Conservation (phyloP, 2,797 vertebrate genomes). For the Smutsia gigantea region DNA sequence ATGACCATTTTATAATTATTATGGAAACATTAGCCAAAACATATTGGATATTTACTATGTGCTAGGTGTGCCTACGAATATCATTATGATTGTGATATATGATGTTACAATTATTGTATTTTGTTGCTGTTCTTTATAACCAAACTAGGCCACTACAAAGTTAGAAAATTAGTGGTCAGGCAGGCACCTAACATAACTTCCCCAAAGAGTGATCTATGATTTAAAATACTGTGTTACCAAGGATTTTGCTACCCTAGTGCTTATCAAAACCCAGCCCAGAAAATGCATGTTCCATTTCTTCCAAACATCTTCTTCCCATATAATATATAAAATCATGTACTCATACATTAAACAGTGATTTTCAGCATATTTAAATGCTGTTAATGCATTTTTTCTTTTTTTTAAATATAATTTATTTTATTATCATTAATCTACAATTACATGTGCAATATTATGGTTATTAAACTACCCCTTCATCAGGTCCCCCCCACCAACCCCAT, state of each 20-base stretch:
- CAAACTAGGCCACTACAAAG: neutral
- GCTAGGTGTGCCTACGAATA: neutral
- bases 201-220: neutral
- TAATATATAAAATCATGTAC: neutral
- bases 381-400: neutral
- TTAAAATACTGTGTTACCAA: neutral
- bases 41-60: neutral
- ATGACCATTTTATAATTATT: neutral
- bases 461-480: no score
- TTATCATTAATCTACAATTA: no score
- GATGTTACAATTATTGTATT: neutral
- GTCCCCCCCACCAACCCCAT: no score
- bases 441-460: no score
- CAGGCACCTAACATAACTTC: neutral
- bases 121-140: neutral
- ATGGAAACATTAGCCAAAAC: neutral
- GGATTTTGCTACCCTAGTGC: neutral
- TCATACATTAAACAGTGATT: neutral
- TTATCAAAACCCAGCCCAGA: neutral
- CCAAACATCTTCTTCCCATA: neutral
- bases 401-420: no score
- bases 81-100: neutral
- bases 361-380: neutral
- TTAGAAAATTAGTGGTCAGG: neutral
- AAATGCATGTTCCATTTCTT: neutral